Evolutionary conservation across 2,888 invertebrate species (phyloP), one percentile per base, ranked within the genome.

Genomic region (Camponotus fellah): DNA sequence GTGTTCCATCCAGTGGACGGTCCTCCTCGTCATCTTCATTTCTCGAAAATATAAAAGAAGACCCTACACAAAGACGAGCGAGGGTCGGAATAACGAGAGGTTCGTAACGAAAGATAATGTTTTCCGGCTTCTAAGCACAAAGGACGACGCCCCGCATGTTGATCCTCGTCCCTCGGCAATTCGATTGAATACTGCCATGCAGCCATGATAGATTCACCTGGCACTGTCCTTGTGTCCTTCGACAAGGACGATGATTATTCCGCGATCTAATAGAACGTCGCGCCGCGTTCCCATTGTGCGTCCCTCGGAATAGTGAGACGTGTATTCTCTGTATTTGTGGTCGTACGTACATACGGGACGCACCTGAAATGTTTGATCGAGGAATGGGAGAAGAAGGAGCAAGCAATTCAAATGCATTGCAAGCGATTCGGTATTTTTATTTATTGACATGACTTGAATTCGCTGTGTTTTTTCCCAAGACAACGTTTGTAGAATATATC

Each of bases 91-190:
- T 37, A 43, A 46, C 56, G 12, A 43, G 9, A 62, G 60, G 9
- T 69, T 60, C 60, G 46, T 32, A 79, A 60, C 60, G 49, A 72
- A 80, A 72, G 79, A 80, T 80, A 71, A 80, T 80, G 60, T 80
- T 80, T 80, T 80, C 79, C 46, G 60, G 79, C 72, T 80, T 80
- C 79, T 72, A 80, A 80, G 79, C 79, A 21, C 79, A n/a, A 46
- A 37, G 26, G 34, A 64, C 10, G 46, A 49, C 21, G 17, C 5
- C 34, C 21, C 37, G 21, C n/a, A 32, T 34, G 17, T 71, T 65
- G 71, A 62, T 80, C 37, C 60, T 37, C 53, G 37, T 72, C 60
- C 26, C 60, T 62, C n/a, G 60, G 60, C 79, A 80, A 71, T 72
- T 60, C 60, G 60, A 80, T 80, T 60, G 43, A 60, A 46, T 53